Percentiles rank a stretch among this genome's conserved stretches.
These are phyloP conservation scores for Kobus ellipsiprymnus DNA, from an alignment of 2,113 vertebrate species.

Conservation along the genomic window DNA sequence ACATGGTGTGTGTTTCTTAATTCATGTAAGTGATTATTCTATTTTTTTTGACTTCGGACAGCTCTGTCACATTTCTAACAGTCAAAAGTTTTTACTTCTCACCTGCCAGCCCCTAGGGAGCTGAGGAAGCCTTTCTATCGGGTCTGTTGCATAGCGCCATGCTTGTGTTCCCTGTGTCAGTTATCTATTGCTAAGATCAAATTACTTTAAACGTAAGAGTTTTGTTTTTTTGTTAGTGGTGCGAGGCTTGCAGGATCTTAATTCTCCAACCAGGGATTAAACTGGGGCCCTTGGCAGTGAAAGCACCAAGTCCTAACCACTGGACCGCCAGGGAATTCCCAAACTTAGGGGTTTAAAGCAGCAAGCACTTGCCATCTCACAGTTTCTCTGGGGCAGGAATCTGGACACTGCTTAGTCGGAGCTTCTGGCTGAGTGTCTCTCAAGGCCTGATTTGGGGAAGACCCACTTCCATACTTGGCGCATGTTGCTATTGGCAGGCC, in stretches of 20 bases:
- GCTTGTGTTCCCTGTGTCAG: background rate
- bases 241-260: background rate
- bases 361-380: background rate
- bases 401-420: background rate
- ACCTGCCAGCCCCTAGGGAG: background rate
- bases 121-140: background rate
- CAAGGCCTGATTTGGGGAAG: background rate
- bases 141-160: rapidly evolving
- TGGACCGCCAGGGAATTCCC: background rate
- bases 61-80: background rate
- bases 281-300: background rate
- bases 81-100: background rate
- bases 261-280: background rate
- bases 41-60: background rate
- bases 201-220: background rate
- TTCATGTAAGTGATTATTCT: background rate
- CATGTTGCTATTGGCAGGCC: background rate
- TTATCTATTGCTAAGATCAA: background rate
- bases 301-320: background rate
- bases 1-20: background rate
- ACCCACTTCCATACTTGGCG: background rate
- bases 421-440: background rate
- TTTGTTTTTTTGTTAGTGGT: background rate
- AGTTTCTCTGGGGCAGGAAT: background rate
- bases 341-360: background rate